phyloP scores from a whole-genome alignment of 2,888 invertebrate genomes.

The Mimumesa dahlbomi region DNA sequence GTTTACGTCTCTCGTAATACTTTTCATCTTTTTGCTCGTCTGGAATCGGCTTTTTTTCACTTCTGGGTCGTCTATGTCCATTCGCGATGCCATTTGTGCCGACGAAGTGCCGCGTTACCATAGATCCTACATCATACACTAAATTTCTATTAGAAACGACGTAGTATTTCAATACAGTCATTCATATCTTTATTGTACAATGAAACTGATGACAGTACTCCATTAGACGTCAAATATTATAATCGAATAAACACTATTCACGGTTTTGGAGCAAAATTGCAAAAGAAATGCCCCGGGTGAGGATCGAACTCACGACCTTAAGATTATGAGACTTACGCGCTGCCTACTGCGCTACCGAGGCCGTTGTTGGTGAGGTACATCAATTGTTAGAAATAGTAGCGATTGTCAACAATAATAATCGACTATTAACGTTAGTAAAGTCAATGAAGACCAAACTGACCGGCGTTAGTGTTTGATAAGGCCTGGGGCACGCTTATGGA shows the following conservation, averaged over 20 bases:
- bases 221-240: background rate
- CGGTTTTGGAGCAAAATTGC: background rate
- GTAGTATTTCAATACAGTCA: background rate
- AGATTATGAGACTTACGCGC: constrained; percentile 79
- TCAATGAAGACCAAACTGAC: constrained; percentile 30
- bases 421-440: background rate
- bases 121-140: constrained; percentile 46
- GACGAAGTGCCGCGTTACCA: constrained; percentile 58
- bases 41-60: constrained; percentile 93
- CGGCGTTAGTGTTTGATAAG: constrained; percentile 55
- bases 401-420: background rate
- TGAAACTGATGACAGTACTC: too few species aligned
- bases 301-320: constrained; percentile 97
- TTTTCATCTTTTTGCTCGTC: constrained; percentile 93
- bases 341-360: constrained; percentile 77
- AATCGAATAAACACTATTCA: background rate
- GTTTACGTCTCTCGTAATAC: constrained; percentile 92
- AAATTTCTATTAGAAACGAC: background rate
- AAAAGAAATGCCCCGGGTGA: constrained; percentile 88
- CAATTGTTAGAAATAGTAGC: background rate
- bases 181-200: background rate
- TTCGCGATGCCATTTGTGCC: constrained; percentile 44
- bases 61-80: constrained; percentile 83
- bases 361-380: background rate
- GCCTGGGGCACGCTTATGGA: constrained; percentile 63